Evolutionary conservation across 2,888 invertebrate species (phyloP), one percentile per base, ranked within the genome.

Genomic region (Apotomis betuletana): DNA sequence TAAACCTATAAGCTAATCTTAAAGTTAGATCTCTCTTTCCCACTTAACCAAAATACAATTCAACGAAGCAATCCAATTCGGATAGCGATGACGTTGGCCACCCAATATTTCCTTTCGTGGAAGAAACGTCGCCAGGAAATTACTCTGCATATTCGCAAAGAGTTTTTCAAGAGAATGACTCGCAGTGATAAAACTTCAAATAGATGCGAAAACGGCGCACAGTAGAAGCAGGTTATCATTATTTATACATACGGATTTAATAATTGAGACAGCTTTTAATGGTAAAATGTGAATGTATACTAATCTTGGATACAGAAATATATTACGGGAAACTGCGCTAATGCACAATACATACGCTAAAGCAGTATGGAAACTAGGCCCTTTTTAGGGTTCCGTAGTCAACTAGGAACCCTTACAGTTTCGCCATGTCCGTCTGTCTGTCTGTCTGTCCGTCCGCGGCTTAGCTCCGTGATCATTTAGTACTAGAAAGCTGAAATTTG

Each of bases 81-180:
- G 9, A 57, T 65, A 5, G 57, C 46, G 8, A 10, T 49, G 49
- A 49, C 49, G 46, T 46, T 8, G 27, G 46, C 65, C 38, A 54
- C 54, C 60, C 54, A 65, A 71, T 57, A 71, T 71, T 67, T 65
- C 71, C 58, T 41, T 44, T 44, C 54, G 52, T 49, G 41, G 49
- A 54, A 61, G 49, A 49, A 36, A 46, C 13, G 67, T 41, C 61
- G 41, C 36, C 49, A 49, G 62, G 67, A 72, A 67, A 72, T 72
- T 71, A 71, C 71, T 71, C 58, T 72, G 58, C 71, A 62, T 72
- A 67, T 67, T 72, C 67, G 62, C 62, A 67, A 71, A 67, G 62
- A 67, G 58, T 62, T 62, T 72, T 67, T 62, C 62, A 57, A 62
- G 44, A 10, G 67, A 71, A 51, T 67, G 67, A 57, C 36, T 52